Conservation (phyloP, 2,797 vertebrate genomes). For the Vespertilio murinus region DNA sequence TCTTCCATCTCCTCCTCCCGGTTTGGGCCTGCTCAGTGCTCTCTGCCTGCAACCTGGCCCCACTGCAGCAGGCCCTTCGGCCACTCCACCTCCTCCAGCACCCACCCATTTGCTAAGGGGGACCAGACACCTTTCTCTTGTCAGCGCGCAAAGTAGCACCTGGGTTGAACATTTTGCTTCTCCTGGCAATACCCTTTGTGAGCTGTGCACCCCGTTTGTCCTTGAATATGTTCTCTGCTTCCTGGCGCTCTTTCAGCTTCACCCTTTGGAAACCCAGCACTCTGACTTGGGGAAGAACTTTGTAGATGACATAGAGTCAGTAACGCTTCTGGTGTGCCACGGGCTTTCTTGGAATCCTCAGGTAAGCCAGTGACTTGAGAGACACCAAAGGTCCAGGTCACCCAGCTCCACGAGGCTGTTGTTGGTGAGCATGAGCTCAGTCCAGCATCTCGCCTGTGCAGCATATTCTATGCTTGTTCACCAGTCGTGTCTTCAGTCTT, state of each 20-base stretch:
- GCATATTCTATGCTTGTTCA: too few species aligned
- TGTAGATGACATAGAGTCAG: too few species aligned
- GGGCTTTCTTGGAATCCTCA: too few species aligned
- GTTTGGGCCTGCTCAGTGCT: conserved; percentile 84
- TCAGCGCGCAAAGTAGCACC: conserved; percentile 91
- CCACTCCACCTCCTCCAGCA: conserved; percentile 94
- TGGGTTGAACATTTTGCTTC: conserved; percentile 97
- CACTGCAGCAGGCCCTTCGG: conserved; percentile 95
- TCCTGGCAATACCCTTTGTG: conserved; percentile 99
- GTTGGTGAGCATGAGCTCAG: too few species aligned
- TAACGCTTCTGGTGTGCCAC: too few species aligned
- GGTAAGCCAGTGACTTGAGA: too few species aligned
- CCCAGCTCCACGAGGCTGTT: too few species aligned
- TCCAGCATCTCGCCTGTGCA: too few species aligned
- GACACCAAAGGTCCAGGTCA: too few species aligned
- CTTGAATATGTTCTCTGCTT: conserved; percentile 99
- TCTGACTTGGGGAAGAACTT: too few species aligned
- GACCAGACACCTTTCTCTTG: conserved; percentile 93
- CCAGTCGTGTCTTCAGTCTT: too few species aligned
- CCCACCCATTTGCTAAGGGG: conserved; percentile 94
- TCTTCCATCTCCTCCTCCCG: conserved; percentile 89
- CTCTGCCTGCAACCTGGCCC: conserved; percentile 94
- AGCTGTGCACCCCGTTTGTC: conserved; percentile 99
- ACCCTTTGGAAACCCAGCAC: too few species aligned
- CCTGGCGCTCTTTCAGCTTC: conserved; percentile 95